phyloP scores from a whole-genome alignment of 2,113 vertebrate genomes.

The Phocoena phocoena region DNA sequence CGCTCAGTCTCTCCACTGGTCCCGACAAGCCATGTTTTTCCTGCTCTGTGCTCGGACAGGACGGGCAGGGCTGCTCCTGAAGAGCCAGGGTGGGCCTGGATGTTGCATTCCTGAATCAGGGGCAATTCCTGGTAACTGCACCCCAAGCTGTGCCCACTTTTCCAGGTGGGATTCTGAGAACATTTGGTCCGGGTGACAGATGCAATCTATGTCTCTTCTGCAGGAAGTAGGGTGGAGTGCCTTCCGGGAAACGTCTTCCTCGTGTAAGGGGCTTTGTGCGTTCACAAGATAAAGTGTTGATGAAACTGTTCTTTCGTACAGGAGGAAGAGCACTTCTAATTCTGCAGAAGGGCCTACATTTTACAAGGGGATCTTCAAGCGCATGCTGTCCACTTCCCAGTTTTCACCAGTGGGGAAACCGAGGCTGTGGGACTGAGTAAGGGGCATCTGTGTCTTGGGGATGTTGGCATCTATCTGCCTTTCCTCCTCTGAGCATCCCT shows the following conservation, averaged over 20 bases:
- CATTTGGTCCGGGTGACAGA: accelerated
- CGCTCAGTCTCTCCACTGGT: neutral
- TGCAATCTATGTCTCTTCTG: neutral
- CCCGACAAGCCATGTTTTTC: neutral
- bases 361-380: neutral
- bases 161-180: neutral
- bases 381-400: neutral
- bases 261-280: neutral
- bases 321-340: neutral
- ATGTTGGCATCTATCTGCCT: too few relatives aligned
- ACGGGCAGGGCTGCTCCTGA: accelerated
- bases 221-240: accelerated
- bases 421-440: neutral
- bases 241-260: too few relatives aligned
- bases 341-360: neutral
- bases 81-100: accelerated
- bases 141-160: too few relatives aligned
- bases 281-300: neutral
- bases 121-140: neutral
- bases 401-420: neutral
- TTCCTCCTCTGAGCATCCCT: neutral
- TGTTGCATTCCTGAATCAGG: neutral
- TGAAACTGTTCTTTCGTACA: neutral
- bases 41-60: neutral
- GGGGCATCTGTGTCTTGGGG: neutral